Evolutionary conservation across 53 echinoderm and acorn worm species (phyloP).

Genomic region (Paracentrotus lividus): DNA sequence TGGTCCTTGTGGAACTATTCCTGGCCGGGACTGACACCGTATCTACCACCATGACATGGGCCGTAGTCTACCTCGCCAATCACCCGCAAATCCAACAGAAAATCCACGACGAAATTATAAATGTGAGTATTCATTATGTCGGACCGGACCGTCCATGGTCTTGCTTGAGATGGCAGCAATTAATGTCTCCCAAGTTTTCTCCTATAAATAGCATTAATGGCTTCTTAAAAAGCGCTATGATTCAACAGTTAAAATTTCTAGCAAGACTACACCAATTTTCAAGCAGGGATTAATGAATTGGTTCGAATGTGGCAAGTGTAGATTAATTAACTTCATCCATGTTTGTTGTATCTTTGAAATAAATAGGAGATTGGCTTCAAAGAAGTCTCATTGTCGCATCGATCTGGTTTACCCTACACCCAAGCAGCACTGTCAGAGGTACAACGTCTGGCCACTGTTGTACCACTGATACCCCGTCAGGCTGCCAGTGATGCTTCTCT

Average conservation of each 20-base stretch:
- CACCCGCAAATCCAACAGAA: constrained; percentile 82
- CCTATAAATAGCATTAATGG: too few relatives aligned
- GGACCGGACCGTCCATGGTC: too few relatives aligned
- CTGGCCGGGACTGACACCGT: constrained; percentile 94
- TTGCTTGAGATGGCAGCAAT: too few relatives aligned
- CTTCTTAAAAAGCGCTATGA: too few relatives aligned
- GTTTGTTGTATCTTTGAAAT: neutral
- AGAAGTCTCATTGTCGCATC: constrained; percentile 43
- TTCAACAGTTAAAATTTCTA: too few relatives aligned
- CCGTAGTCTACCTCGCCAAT: constrained; percentile 76
- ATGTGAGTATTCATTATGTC: too few relatives aligned
- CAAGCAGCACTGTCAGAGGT: constrained; percentile 55
- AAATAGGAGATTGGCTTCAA: constrained; percentile 4
- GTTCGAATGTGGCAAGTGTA: too few relatives aligned
- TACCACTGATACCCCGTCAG: constrained; percentile 26
- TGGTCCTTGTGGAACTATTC: constrained; percentile 84
- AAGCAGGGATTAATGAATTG: too few relatives aligned
- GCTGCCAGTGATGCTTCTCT: constrained; percentile 30
- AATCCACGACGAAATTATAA: constrained; percentile 80
- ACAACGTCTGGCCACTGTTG: constrained; percentile 57
- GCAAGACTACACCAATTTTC: too few relatives aligned
- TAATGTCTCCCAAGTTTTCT: too few relatives aligned
- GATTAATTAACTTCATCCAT: too few relatives aligned
- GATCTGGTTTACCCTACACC: constrained; percentile 58
- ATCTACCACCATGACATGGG: constrained; percentile 84